Conservation (phyloP, 2,888 invertebrate genomes). For the Amiota minor region DNA sequence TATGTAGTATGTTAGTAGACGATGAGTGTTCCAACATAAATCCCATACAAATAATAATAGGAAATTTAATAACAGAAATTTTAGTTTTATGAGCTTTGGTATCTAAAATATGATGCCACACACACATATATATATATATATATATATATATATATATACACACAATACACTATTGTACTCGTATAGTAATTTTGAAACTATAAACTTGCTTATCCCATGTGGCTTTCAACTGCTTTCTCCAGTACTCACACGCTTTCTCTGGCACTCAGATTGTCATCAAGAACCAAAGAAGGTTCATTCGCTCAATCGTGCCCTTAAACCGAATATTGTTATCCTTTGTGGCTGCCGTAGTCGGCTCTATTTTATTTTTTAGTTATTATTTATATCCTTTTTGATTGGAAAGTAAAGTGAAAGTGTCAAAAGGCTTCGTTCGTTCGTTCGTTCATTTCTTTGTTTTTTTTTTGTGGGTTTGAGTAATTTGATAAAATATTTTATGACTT, state of each 20-base stretch:
- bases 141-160: not conserved
- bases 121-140: slow-evolving; percentile 7
- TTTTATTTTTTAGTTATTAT: slow-evolving; percentile 54
- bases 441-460: slow-evolving; percentile 29
- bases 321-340: slow-evolving; percentile 1
- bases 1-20: not conserved
- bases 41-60: slow-evolving; percentile 56
- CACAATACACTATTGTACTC: not conserved
- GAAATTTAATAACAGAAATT: slow-evolving; percentile 60
- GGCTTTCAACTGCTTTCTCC: not conserved
- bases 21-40: slow-evolving; percentile 54
- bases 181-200: slow-evolving; percentile 4
- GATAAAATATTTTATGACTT: slow-evolving; percentile 68
- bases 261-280: no score
- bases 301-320: no score
- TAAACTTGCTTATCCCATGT: slow-evolving; percentile 11
- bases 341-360: not conserved
- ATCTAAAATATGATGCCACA: slow-evolving; percentile 37
- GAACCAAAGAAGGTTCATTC: no score
- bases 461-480: slow-evolving; percentile 52
- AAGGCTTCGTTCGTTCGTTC: slow-evolving; percentile 41
- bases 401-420: slow-evolving; percentile 68
- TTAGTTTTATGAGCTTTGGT: slow-evolving; percentile 55
- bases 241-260: no score
- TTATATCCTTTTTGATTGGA: slow-evolving; percentile 64